phyloP scores from a whole-genome alignment of 2,797 vertebrate species.

The Periophthalmus magnuspinnatus region DNA sequence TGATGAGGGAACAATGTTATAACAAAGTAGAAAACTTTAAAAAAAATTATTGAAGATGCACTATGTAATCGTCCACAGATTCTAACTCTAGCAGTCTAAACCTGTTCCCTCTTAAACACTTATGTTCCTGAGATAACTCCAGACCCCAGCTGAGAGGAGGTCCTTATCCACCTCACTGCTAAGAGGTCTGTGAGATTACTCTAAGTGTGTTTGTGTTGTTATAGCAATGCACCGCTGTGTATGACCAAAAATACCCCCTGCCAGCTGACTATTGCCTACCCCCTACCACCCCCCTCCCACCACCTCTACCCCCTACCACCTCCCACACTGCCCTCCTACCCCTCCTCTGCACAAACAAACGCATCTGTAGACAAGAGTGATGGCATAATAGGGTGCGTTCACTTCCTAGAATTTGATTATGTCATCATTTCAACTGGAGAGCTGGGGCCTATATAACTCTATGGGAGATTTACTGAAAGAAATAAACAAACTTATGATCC shows the following conservation, averaged over 20 bases:
- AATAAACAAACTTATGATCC: too few species aligned
- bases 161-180: slow-evolving; percentile 29
- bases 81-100: background rate
- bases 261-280: slow-evolving; percentile 30
- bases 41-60: too few species aligned
- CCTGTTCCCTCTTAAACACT: background rate
- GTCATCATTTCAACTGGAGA: too few species aligned
- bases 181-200: slow-evolving; percentile 14
- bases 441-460: too few species aligned
- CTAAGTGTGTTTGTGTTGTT: slow-evolving; percentile 25
- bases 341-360: background rate
- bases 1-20: too few species aligned
- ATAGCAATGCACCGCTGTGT: slow-evolving; percentile 23
- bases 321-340: background rate
- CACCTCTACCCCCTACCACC: background rate
- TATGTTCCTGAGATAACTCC: background rate
- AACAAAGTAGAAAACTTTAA: too few species aligned
- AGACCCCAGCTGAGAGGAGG: slow-evolving; percentile 1
- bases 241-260: slow-evolving; percentile 43
- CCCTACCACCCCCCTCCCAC: background rate
- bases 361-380: background rate
- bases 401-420: too few species aligned
- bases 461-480: too few species aligned
- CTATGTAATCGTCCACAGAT: too few species aligned
- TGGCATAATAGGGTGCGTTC: background rate